Conservation (phyloP, 2,113 vertebrate species). For the Pteruthius melanotis region DNA sequence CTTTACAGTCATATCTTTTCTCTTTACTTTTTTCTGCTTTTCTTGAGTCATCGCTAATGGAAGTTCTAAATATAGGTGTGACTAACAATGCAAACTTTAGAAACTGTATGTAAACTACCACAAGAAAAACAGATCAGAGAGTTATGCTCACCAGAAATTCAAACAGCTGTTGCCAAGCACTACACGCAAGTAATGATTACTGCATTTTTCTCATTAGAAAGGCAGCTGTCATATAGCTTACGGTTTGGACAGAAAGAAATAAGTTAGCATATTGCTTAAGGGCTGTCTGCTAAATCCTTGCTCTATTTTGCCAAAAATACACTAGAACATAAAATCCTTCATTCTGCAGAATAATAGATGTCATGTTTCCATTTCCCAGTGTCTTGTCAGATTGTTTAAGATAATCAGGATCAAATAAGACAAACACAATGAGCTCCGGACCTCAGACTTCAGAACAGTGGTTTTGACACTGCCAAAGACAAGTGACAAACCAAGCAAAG, state of each 20-base stretch:
- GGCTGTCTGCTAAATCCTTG: constrained; percentile 46
- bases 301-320: constrained; percentile 57
- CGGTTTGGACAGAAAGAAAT: constrained; percentile 33
- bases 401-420: constrained; percentile 42
- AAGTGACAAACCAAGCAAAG: background rate
- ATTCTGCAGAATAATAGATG: constrained; percentile 49
- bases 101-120: constrained; percentile 65
- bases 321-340: constrained; percentile 49
- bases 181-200: constrained; percentile 41
- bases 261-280: constrained; percentile 65
- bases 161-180: constrained; percentile 43
- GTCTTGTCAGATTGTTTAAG: constrained; percentile 49
- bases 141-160: constrained; percentile 41
- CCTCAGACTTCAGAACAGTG: background rate
- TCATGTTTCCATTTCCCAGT: constrained; percentile 43
- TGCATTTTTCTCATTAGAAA: constrained; percentile 40
- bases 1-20: constrained; percentile 12
- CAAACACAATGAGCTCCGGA: background rate
- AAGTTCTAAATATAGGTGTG: constrained; percentile 74
- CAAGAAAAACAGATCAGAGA: constrained; percentile 69
- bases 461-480: background rate
- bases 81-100: constrained; percentile 71
- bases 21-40: constrained; percentile 28
- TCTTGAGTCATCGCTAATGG: constrained; percentile 60
- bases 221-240: constrained; percentile 50